Base-by-base conservation (phyloP, 2,888 invertebrate genomes). In the Sarcophaga subvicina region DNA sequence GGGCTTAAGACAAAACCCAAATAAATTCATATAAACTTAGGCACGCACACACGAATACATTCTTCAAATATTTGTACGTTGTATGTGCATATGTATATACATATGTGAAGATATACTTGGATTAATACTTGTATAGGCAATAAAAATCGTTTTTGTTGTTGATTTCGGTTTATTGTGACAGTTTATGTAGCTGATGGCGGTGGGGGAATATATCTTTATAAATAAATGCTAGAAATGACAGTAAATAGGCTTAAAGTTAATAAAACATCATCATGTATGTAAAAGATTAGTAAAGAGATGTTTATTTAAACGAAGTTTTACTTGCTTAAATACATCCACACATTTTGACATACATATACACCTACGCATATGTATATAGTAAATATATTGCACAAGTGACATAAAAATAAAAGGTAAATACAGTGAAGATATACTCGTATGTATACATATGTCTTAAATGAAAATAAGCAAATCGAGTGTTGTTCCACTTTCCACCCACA, bases 191-290 rank as follows among this genome's bases (percentile, higher is more conserved):
- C 22, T 69, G 25, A n/a, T 72, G n/a, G 60, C 47, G 20, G 17
- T 17, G 37, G 10, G 59, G 10, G 37, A 2, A 37, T 37, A 37
- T 37, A 0, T 2, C 37, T 37, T 37, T 37, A 37, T 3, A 72
- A 64, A 8, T 59, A 49, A 62, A 64, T 72, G 3, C 37, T 37
- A 8, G 49, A 75, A 64, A 64, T 73, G 63, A 60, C 49, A 80
- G 71, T 67, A 84, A 80, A 80, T 77, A 71, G 73, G 70, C 66
- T 70, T 81, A 54, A 22, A 59, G 69, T 66, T 76, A 85, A 79
- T 75, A 85, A 85, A 79, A 73, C 60, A 70, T 75, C 45, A 66
- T 54, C 37, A 8, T 37, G 78, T 70, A 70, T 73, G 49, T 69
- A 17, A 17, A 54, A 73, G 73, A 78, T 78, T 81, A 81, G 60